Base-by-base conservation (phyloP, 2,797 vertebrate species). In the Phalanger gymnotis region DNA sequence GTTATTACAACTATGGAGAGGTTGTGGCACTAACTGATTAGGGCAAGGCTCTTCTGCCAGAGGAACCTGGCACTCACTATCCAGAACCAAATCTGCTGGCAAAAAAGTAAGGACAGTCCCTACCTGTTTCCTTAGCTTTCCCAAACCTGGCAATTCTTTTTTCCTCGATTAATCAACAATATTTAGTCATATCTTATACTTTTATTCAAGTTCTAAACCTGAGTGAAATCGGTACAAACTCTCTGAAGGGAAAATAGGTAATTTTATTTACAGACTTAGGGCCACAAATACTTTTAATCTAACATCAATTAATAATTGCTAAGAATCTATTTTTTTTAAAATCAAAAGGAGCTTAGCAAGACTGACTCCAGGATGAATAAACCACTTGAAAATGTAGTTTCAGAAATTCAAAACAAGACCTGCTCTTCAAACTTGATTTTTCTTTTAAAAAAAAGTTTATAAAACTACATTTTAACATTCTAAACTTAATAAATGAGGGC, bases 371-470 rank as follows among this genome's bases (percentile, higher is more conserved):
- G 19, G 30, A 40, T 28, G 28, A 40, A 93, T 55, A 53, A 53
- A 90, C 5, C 9, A 87, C 51, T 1, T 0, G 13, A 31, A 31
- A 9, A 28, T 14, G n/a, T 54, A 51, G 30, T 53, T 96, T 40
- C 16, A 91, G 54, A 95, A 90, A 95, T 52, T 61, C 3, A 92
- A 94, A 92, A 10, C 53, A 91, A 52, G 14, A 19, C 91, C n/a
- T 28, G 0, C 4, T 34, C 51, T 51, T 27, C 51, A 89, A 57
- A 53, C 53, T 54, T 81, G 31, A 58, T 53, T 47, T 91, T 54
- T 27, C 13, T 47, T 9, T 4, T 53, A 25, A 56, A 56, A n/a
- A 0, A 54, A n/a, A 5, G 54, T 16, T 27, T 2, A 27, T 0
- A 4, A 5, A 53, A 73, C 89, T 30, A 4, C 61, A 19, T 0